Percentiles rank a stretch among this genome's conserved stretches.
Evolutionary conservation across 2,113 vertebrate genomes (phyloP).

Genomic region (Mormoops blainvillei): DNA sequence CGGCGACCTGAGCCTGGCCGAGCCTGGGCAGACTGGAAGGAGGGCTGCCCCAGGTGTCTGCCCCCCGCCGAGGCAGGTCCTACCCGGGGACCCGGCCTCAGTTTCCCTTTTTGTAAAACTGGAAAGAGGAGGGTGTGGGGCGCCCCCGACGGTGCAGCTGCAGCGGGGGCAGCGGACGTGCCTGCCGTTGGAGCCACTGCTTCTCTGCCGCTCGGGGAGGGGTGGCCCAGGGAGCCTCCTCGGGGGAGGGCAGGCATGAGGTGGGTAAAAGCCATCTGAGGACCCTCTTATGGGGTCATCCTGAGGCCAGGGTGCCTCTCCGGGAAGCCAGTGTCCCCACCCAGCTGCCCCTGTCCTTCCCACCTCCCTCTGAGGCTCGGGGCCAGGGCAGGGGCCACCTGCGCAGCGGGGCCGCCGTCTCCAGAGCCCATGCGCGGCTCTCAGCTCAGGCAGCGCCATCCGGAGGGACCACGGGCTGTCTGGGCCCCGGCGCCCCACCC

Average conservation of each 20-base stretch:
- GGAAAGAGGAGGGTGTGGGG: background rate
- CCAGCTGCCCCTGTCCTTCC: background rate
- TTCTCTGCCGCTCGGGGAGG: too few species aligned
- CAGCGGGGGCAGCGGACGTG: accelerated
- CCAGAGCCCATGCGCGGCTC: accelerated
- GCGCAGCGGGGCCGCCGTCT: accelerated
- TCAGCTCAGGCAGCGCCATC: background rate
- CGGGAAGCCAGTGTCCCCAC: background rate
- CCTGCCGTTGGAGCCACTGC: too few species aligned
- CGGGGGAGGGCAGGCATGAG: background rate
- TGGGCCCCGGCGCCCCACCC: background rate
- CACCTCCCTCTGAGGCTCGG: background rate
- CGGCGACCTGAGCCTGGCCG: accelerated
- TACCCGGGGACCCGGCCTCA: background rate
- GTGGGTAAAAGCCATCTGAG: background rate
- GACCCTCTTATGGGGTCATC: accelerated
- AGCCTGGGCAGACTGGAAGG: background rate
- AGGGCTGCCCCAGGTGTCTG: accelerated
- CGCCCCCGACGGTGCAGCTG: background rate
- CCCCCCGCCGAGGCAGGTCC: background rate
- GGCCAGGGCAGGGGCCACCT: background rate
- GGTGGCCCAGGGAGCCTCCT: background rate
- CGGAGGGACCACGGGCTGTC: accelerated
- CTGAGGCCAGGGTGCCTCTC: background rate
- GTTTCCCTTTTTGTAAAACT: background rate